Base-by-base conservation (phyloP, 2,888 invertebrate genomes). In the Rhogogaster chlorosoma region DNA sequence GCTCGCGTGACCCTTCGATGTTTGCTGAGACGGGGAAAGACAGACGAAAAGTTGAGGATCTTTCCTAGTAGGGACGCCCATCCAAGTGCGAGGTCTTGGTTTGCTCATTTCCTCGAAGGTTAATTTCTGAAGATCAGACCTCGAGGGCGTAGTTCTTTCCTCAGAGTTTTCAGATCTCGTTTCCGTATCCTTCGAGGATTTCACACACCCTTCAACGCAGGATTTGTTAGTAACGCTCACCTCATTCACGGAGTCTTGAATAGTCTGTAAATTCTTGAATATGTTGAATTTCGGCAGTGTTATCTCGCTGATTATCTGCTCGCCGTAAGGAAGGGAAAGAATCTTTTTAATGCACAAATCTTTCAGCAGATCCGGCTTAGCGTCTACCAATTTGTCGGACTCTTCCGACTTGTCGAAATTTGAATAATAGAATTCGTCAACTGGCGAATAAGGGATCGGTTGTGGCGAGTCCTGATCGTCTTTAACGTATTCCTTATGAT, bases 11-110 rank as follows among this genome's bases (percentile, higher is more conserved):
- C 94, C 91, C 75, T 94, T 94, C 67, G 94, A 94, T 29, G 94
- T 94, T 89, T 95, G 95, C 91, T 97, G 97, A 6, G 96, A 96
- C 0, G 97, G 97, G 0, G 97, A 97, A 15, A 97, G 94, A 89
- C 96, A 97, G 9, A 96, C 94, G 84, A 97, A 93, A 0, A 96
- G 90, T 77, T 95, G 94, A 0, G 95, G 95, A 90, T 96, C 95
- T 49, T 94, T 93, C 86, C 94, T 94, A 0, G 96, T 95, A 18
- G 96, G 95, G 73, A 96, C 89, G 1, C 95, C 96, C 86, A 96
- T 94, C 96, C 96, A 96, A n/a, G 93, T 89, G 71, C 91, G 90
- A 32, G 89, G 87, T 86, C 88, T 86, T 75, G 87, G 93, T 92
- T 84, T 94, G 94, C 84, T 94, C 94, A 83, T 93, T 93, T 57